phyloP scores from a whole-genome alignment of 2,797 vertebrate species.

The Enteromius mattozi region DNA sequence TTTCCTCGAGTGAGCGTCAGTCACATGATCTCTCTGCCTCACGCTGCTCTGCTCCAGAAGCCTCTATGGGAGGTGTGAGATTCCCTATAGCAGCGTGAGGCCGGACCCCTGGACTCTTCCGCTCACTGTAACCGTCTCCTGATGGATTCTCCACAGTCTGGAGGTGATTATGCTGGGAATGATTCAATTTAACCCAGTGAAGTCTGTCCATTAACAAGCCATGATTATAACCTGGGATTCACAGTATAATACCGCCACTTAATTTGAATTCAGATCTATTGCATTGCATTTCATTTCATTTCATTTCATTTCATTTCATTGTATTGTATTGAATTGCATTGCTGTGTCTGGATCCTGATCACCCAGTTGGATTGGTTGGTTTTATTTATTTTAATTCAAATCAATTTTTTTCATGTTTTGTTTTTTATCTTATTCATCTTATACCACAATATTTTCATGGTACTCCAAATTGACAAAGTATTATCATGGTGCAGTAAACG shows the following conservation, averaged over 20 bases:
- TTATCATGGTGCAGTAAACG: too few species aligned
- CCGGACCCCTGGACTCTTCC: background rate
- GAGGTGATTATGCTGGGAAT: background rate
- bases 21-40: background rate
- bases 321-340: too few species aligned
- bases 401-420: too few species aligned
- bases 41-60: background rate
- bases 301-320: too few species aligned
- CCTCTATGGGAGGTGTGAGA: slow-evolving; percentile 28
- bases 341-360: too few species aligned
- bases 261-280: background rate
- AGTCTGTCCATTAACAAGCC: background rate
- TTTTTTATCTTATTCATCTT: too few species aligned
- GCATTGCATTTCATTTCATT: too few species aligned
- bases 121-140: background rate
- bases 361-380: too few species aligned
- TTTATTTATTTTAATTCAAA: too few species aligned
- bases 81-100: slow-evolving; percentile 16
- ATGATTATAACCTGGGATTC: background rate
- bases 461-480: too few species aligned
- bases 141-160: slow-evolving; percentile 15
- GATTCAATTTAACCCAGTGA: slow-evolving; percentile 1
- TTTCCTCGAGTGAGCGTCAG: background rate
- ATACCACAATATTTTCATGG: too few species aligned
- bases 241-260: background rate